phyloP scores from a whole-genome alignment of 2,888 invertebrate species.

The Rhogogaster chlorosoma region DNA sequence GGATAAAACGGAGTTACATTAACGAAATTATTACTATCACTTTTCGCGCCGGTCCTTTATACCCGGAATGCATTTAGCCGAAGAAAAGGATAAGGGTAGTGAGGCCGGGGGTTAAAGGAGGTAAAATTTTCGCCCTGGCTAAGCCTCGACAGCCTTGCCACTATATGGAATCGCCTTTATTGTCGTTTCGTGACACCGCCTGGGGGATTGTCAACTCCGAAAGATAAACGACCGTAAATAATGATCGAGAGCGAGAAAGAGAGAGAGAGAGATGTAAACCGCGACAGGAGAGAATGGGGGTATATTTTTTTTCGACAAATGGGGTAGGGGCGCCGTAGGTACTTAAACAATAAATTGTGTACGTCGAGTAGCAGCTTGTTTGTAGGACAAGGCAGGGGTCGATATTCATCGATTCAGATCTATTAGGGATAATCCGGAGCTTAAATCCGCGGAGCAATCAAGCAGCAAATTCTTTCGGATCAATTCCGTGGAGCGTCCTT shows the following conservation, averaged over 20 bases:
- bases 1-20: not conserved
- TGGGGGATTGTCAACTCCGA: conserved; percentile 37
- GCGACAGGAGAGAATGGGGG: not conserved
- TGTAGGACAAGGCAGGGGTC: conserved; percentile 15
- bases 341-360: not conserved
- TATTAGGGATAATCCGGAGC: not conserved
- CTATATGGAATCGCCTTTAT: conserved; percentile 42
- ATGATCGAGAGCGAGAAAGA: conserved; percentile 16
- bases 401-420: conserved; percentile 2
- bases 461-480: not conserved
- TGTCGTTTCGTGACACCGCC: conserved; percentile 37
- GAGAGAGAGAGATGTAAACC: not conserved
- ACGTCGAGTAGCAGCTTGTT: not conserved
- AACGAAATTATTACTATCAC: not conserved
- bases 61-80: not conserved
- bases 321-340: not conserved
- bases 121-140: conserved; percentile 17
- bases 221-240: conserved; percentile 47
- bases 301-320: not conserved
- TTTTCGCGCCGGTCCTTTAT: not conserved
- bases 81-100: not conserved
- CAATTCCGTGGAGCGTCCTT: not conserved
- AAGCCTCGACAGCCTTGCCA: not conserved
- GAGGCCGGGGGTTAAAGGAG: not conserved
- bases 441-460: not conserved